Conservation (phyloP, 2,113 vertebrate genomes). For the Carollia perspicillata region DNA sequence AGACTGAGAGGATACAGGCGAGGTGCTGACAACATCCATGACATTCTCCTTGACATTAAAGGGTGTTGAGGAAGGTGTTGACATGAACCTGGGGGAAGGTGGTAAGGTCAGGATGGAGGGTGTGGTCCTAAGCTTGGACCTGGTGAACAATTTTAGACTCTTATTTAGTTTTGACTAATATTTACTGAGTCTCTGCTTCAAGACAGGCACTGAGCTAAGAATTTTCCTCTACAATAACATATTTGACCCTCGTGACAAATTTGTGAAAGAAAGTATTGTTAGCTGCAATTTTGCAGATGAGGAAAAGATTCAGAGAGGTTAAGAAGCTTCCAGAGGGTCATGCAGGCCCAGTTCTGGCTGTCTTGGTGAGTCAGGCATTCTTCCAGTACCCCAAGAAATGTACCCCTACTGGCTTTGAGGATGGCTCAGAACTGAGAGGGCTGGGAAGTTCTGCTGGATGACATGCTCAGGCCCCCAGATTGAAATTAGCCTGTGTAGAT, state of each 20-base stretch:
- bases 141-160: neutral
- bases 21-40: neutral
- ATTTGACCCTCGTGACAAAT: neutral
- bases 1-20: neutral
- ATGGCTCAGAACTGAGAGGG: neutral
- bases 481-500: neutral
- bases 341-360: neutral
- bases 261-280: neutral
- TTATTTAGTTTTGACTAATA: neutral
- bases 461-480: neutral
- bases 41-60: neutral
- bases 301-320: neutral
- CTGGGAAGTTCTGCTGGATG: neutral
- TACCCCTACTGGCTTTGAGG: neutral
- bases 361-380: neutral
- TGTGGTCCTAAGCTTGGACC: neutral
- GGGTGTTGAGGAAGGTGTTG: neutral
- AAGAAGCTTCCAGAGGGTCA: slow-evolving; percentile 18
- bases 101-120: neutral
- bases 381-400: neutral
- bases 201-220: neutral
- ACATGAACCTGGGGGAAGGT: neutral
- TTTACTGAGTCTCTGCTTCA: neutral
- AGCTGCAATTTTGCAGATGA: neutral
- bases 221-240: neutral